A percentile compares a stretch with the other conserved stretches of the same genome.
phyloP scores from a whole-genome alignment of 2,797 vertebrate species.

The Lagodon rhomboides region DNA sequence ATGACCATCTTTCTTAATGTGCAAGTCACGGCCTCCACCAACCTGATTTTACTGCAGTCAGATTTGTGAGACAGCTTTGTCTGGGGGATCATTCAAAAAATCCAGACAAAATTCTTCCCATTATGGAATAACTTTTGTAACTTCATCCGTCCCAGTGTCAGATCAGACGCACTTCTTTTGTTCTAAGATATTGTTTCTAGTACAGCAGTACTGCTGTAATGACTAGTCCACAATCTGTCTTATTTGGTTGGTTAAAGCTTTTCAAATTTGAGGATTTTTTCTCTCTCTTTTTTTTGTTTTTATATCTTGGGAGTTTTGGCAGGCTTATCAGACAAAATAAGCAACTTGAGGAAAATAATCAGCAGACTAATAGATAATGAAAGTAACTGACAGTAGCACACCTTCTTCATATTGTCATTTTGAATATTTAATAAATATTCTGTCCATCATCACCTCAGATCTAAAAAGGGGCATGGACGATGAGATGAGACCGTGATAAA shows the following conservation, averaged over 20 bases:
- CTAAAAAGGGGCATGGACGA: conserved; percentile 16
- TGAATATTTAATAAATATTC: conserved; percentile 1
- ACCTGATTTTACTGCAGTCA: conserved; percentile 27
- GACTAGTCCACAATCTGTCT: too few species aligned
- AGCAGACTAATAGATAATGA: too few species aligned
- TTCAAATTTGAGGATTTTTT: conserved; percentile 10
- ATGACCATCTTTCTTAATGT: conserved; percentile 28
- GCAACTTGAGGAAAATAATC: not conserved
- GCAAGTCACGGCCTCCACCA: conserved; percentile 24
- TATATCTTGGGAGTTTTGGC: not conserved
- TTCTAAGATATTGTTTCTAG: not conserved
- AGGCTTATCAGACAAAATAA: not conserved
- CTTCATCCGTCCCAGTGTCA: not conserved
- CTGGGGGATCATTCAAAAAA: conserved; percentile 14
- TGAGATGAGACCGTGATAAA: conserved; percentile 3
- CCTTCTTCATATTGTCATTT: not conserved
- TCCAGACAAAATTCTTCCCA: not conserved
- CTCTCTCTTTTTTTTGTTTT: not conserved
- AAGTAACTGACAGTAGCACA: too few species aligned
- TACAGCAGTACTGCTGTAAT: not conserved
- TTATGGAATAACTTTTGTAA: not conserved
- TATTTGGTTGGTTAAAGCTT: not conserved
- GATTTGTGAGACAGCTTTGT: conserved; percentile 22
- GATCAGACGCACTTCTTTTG: not conserved
- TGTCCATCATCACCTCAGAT: not conserved